Evolutionary conservation across 2,797 vertebrate species (phyloP).

Genomic region (Pseudomugil tenellus): DNA sequence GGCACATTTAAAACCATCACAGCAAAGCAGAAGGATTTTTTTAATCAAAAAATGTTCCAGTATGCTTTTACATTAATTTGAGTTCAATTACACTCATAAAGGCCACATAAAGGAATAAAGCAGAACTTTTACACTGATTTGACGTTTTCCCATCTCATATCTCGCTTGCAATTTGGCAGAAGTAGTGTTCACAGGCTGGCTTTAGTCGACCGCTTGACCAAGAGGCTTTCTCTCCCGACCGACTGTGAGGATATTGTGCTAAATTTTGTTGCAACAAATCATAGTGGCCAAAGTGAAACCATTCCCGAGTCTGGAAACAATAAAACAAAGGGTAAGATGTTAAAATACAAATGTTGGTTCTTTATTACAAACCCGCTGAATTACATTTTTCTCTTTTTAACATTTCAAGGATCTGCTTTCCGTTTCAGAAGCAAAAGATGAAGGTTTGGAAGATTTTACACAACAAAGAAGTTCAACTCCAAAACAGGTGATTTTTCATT

Average conservation of each 20-base stretch:
- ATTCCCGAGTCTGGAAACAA: constrained; percentile 54
- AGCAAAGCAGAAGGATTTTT: not conserved
- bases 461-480: constrained; percentile 59
- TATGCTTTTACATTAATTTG: too few relatives aligned
- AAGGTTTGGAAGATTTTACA: constrained; percentile 35
- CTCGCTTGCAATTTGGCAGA: constrained; percentile 65
- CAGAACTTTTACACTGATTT: not conserved
- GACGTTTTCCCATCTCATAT: not conserved
- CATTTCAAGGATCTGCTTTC: constrained; percentile 4
- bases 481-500: constrained; percentile 61
- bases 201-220: constrained; percentile 70
- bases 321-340: constrained; percentile 63
- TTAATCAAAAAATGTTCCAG: too few relatives aligned
- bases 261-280: constrained; percentile 73
- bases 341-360: not conserved
- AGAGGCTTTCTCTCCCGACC: constrained; percentile 71
- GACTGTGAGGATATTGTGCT: constrained; percentile 80
- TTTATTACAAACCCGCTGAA: not conserved
- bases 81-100: not conserved
- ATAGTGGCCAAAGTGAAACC: constrained; percentile 63
- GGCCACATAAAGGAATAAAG: not conserved
- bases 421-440: constrained; percentile 38
- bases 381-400: not conserved
- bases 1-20: too few relatives aligned
- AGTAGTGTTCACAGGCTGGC: constrained; percentile 65